A percentile compares a stretch with the other conserved stretches of the same genome.
These are phyloP conservation scores for Drosophila novamexicana DNA, from an alignment of 1,140 invertebrate genomes.

Conservation along the genomic window DNA sequence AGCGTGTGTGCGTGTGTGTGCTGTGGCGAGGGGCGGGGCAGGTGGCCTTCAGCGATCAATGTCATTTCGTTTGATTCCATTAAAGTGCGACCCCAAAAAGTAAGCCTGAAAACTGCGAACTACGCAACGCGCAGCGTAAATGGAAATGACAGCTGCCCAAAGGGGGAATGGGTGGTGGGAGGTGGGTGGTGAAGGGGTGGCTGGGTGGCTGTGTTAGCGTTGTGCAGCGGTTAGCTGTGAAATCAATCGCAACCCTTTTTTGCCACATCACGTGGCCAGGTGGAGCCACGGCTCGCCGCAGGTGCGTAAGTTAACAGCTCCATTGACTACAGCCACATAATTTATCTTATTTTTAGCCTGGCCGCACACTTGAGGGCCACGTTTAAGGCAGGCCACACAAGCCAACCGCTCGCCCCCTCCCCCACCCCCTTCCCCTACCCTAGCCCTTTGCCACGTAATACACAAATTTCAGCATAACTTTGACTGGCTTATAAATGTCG, in stretches of 20 bases:
- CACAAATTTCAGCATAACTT: slow-evolving; percentile 76
- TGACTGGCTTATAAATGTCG: slow-evolving; percentile 81
- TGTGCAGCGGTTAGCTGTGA: neutral
- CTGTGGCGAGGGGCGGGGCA: neutral
- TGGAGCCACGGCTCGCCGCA: slow-evolving; percentile 30
- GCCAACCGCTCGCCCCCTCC: neutral
- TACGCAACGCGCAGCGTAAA: slow-evolving; percentile 25
- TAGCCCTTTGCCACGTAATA: slow-evolving; percentile 11
- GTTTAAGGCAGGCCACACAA: slow-evolving; percentile 7
- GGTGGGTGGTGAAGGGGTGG: neutral
- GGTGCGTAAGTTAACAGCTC: slow-evolving; percentile 79
- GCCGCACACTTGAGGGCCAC: slow-evolving; percentile 23
- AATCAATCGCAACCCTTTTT: slow-evolving; percentile 10
- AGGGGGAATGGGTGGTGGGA: neutral
- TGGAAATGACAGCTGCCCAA: slow-evolving; percentile 10
- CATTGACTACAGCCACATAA: slow-evolving; percentile 80
- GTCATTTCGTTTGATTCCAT: slow-evolving; percentile 79
- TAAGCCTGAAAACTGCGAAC: slow-evolving; percentile 14
- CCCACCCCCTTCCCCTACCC: neutral
- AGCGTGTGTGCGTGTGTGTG: neutral
- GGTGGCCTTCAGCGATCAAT: slow-evolving; percentile 78
- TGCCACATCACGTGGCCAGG: slow-evolving; percentile 23
- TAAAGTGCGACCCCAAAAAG: slow-evolving; percentile 70
- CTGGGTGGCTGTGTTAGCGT: neutral
- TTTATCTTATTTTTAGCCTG: slow-evolving; percentile 80